phyloP scores from a whole-genome alignment of 2,888 invertebrate genomes.

The Xanthorhoe designata region DNA sequence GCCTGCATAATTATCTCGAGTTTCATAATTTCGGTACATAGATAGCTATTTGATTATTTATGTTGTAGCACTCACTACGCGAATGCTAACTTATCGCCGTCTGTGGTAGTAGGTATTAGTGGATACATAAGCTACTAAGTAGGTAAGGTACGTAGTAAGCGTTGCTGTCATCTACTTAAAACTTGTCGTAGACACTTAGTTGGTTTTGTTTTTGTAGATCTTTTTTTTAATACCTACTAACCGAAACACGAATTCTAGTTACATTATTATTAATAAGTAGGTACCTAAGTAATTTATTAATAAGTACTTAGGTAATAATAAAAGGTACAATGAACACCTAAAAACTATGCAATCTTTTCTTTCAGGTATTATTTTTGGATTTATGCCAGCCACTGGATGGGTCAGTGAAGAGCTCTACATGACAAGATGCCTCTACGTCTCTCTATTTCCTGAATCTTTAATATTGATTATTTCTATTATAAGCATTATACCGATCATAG shows the following conservation, averaged over 20 bases:
- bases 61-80: no score
- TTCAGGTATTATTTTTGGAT: constrained; percentile 85
- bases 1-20: constrained; percentile 2
- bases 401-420: constrained; percentile 63
- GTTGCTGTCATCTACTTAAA: no score
- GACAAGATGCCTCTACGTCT: constrained; percentile 83
- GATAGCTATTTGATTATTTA: neutral
- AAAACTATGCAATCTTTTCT: neutral
- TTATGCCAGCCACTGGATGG: constrained; percentile 86
- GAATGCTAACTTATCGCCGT: no score
- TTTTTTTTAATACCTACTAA: neutral
- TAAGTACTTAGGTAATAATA: no score
- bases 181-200: no score
- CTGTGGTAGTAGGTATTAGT: no score
- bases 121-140: no score
- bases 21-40: constrained; percentile 6
- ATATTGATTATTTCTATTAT: constrained; percentile 83
- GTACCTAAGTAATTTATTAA: neutral
- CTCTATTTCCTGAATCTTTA: constrained; percentile 82
- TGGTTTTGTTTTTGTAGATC: no score
- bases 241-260: neutral
- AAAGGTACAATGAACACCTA: no score
- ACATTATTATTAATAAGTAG: neutral
- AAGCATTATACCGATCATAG: constrained; percentile 80
- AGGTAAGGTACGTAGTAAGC: no score